A percentile compares a stretch with the other conserved stretches of the same genome.
phyloP scores from a whole-genome alignment of 2,113 vertebrate species.

The Gopherus flavomarginatus region DNA sequence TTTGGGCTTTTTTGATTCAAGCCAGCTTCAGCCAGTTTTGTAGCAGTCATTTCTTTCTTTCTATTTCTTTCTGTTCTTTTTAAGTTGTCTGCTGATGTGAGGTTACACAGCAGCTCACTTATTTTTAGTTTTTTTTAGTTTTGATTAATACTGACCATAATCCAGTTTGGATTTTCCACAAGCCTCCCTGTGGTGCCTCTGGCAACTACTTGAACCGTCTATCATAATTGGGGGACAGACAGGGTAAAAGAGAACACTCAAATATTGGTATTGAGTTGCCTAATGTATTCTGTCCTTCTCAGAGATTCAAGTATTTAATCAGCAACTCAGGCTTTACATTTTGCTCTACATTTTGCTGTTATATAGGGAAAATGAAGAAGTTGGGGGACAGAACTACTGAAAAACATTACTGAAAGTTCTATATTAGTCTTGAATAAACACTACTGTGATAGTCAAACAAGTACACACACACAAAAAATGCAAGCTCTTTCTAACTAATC shows the following conservation, averaged over 20 bases:
- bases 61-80: neutral
- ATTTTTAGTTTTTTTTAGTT: slow-evolving; percentile 10
- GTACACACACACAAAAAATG: neutral
- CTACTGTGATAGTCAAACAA: slow-evolving; percentile 12
- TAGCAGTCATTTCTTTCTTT: neutral
- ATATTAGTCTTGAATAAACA: slow-evolving; percentile 44
- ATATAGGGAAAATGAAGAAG: slow-evolving; percentile 8
- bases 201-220: slow-evolving; percentile 9
- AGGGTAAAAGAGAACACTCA: slow-evolving; percentile 35
- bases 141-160: neutral
- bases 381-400: neutral
- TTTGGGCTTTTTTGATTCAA: neutral
- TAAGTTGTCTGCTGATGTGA: neutral
- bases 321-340: slow-evolving; percentile 15
- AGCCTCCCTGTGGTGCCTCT: neutral
- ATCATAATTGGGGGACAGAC: slow-evolving; percentile 26
- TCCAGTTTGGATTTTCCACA: slow-evolving; percentile 5
- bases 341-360: neutral
- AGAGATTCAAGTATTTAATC: slow-evolving; percentile 34
- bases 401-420: slow-evolving; percentile 22
- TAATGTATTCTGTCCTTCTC: neutral
- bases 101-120: neutral
- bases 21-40: neutral
- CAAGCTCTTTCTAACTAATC: neutral
- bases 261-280: neutral